These are phyloP conservation scores for Drosophila chauvacae DNA, from an alignment of 1,140 invertebrate species.

Conservation along the genomic window DNA sequence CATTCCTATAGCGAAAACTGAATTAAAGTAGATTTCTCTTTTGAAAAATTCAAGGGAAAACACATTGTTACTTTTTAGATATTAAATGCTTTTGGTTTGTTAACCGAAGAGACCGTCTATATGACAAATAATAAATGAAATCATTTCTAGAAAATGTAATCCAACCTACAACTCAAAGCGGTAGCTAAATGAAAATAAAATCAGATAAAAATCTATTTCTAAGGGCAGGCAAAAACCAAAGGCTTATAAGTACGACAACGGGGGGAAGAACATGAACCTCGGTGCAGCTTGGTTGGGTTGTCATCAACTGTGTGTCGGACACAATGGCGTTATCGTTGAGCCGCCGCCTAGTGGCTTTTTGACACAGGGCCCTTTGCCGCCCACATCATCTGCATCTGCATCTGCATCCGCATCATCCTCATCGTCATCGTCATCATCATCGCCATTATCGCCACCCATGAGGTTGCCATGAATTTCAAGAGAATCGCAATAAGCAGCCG, in stretches of 20 bases:
- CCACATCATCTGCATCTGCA: constrained; percentile 10
- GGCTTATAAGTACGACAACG: constrained; percentile 21
- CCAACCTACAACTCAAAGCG: background rate
- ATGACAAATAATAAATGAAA: background rate
- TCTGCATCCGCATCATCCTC: constrained; percentile 7
- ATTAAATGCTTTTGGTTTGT: background rate
- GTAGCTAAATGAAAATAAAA: background rate
- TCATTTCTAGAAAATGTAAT: background rate
- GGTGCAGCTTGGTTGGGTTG: constrained; percentile 65
- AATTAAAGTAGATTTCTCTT: background rate
- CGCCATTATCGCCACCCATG: constrained; percentile 6
- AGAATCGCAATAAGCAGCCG: constrained; percentile 37
- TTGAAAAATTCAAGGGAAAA: background rate
- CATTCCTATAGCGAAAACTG: background rate
- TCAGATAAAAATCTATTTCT: background rate
- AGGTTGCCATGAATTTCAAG: constrained; percentile 36
- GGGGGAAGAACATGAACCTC: constrained; percentile 74
- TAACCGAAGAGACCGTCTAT: background rate
- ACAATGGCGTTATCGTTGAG: constrained; percentile 28
- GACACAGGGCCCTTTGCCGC: constrained; percentile 5
- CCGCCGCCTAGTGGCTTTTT: constrained; percentile 22
- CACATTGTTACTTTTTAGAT: background rate
- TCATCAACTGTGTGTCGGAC: constrained; percentile 69
- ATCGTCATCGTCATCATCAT: constrained; percentile 16
- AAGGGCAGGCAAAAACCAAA: constrained; percentile 19